These are phyloP conservation scores for Cariama cristata DNA, from an alignment of 2,113 vertebrate genomes.

Conservation along the genomic window DNA sequence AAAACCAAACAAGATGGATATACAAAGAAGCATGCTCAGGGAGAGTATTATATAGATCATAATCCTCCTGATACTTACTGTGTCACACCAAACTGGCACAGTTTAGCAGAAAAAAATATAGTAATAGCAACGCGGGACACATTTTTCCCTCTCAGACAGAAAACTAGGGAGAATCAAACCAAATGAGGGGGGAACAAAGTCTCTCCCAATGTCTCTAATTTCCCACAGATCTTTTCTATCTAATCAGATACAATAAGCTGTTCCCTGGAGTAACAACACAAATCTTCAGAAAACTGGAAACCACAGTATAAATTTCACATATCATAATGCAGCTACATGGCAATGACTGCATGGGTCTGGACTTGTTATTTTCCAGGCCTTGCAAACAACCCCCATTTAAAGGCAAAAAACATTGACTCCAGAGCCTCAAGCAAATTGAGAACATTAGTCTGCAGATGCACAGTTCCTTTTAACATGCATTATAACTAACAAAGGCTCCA, in stretches of 20 bases:
- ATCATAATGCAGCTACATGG: neutral
- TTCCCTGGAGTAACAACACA: neutral
- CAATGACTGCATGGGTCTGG: neutral
- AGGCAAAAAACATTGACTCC: neutral
- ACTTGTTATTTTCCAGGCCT: neutral
- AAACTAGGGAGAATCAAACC: neutral
- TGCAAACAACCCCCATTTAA: neutral
- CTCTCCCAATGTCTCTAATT: neutral
- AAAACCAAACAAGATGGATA: neutral
- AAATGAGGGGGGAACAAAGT: neutral
- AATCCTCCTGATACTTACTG: neutral
- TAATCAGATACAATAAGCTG: neutral
- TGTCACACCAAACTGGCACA: neutral
- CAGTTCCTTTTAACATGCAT: neutral
- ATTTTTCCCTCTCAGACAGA: neutral
- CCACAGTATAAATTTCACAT: neutral
- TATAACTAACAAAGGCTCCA: neutral
- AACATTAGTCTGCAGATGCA: neutral
- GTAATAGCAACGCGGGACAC: neutral
- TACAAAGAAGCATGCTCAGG: neutral
- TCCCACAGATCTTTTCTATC: neutral
- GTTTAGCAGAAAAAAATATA: neutral
- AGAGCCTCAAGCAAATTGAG: neutral
- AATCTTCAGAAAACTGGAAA: neutral
- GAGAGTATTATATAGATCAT: neutral